phyloP scores from a whole-genome alignment of 2,888 invertebrate species.

The Meiosimyza platycephala region DNA sequence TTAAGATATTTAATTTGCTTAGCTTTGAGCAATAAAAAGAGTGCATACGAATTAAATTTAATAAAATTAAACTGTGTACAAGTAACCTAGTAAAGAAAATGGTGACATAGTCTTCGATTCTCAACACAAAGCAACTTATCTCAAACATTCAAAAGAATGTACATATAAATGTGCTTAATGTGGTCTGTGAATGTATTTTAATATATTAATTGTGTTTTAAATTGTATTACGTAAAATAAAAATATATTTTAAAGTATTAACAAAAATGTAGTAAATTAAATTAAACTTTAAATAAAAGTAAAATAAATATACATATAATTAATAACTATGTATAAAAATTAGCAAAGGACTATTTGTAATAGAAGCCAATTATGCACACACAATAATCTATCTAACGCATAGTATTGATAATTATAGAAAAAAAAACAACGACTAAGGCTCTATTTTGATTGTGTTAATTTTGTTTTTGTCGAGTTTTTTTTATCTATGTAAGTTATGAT shows the following conservation, averaged over 20 bases:
- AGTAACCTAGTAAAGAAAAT: too few species aligned
- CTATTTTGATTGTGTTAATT: not conserved
- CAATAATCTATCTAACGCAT: slow-evolving; percentile 18
- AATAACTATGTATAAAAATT: slow-evolving; percentile 10
- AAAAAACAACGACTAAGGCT: slow-evolving; percentile 2
- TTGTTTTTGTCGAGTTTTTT: slow-evolving; percentile 8
- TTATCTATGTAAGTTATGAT: slow-evolving; percentile 21
- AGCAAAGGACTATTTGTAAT: not conserved
- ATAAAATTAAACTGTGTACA: not conserved
- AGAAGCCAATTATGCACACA: slow-evolving; percentile 14
- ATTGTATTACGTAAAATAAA: slow-evolving; percentile 17
- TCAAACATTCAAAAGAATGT: too few species aligned
- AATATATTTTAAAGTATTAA: slow-evolving; percentile 24
- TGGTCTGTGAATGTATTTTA: not conserved
- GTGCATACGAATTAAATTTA: not conserved
- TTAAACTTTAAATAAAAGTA: slow-evolving; percentile 17
- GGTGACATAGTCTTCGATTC: too few species aligned
- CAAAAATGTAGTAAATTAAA: slow-evolving; percentile 27
- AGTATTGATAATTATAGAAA: slow-evolving; percentile 17
- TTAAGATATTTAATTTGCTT: slow-evolving; percentile 16
- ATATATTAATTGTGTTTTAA: slow-evolving; percentile 9
- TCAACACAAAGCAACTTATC: too few species aligned
- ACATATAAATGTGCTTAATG: too few species aligned
- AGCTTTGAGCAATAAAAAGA: not conserved
- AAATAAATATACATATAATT: slow-evolving; percentile 23